Conservation (phyloP, 2,888 invertebrate genomes). For the Sacculina carcini region DNA sequence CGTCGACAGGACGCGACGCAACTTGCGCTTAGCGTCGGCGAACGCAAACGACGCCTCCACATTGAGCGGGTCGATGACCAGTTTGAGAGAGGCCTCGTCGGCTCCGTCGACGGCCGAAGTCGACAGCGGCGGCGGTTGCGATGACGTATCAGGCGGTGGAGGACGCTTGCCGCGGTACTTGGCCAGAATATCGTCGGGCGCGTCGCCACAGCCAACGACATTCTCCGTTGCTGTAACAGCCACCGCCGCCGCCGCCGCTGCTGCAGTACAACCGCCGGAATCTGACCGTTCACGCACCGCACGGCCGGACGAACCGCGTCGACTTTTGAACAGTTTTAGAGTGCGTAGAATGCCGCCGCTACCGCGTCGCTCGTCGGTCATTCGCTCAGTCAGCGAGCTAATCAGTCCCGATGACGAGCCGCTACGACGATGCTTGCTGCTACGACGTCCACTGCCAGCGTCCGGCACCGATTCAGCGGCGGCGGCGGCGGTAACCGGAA, state of each 20-base stretch:
- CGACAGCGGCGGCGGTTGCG: not conserved
- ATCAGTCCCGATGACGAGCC: too few relatives aligned
- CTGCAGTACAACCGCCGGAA: constrained; percentile 21
- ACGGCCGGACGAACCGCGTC: constrained; percentile 33
- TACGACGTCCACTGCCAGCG: too few relatives aligned
- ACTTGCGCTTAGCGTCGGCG: constrained; percentile 52
- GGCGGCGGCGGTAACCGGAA: not conserved
- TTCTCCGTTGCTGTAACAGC: constrained; percentile 9
- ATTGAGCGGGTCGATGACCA: constrained; percentile 27
- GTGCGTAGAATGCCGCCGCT: constrained; percentile 76
- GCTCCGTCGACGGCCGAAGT: constrained; percentile 18
- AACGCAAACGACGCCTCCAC: constrained; percentile 33
- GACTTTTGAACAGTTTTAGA: constrained; percentile 65
- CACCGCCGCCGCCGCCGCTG: constrained; percentile 1
- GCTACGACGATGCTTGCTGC: too few relatives aligned
- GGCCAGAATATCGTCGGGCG: constrained; percentile 73
- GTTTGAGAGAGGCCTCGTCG: constrained; percentile 14
- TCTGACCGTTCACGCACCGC: constrained; percentile 32
- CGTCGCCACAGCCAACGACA: constrained; percentile 28
- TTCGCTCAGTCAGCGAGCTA: constrained; percentile 15
- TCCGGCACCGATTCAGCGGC: not conserved
- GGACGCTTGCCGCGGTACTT: constrained; percentile 45
- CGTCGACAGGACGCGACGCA: constrained; percentile 66
- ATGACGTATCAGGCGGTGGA: not conserved
- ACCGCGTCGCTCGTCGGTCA: constrained; percentile 27